Base-by-base conservation (phyloP, 64 coral and sea anemone species). In the Stylophora pistillata region DNA sequence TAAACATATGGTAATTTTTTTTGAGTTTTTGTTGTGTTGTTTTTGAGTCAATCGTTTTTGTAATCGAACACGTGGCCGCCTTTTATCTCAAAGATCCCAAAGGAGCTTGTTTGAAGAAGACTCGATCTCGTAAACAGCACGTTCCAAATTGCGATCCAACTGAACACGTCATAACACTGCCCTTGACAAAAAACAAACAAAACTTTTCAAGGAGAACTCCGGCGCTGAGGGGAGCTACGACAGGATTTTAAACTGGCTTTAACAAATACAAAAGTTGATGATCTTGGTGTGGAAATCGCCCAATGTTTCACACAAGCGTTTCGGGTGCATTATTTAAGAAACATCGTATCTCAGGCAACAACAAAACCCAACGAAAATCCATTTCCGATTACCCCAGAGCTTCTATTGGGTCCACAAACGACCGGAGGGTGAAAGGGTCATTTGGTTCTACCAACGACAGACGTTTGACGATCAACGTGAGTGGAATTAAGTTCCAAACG, bases 401-500 rank as follows among this genome's bases (percentile, higher is more conserved):
- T 25, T 84, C 80, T n/a, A 84, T 84, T 53, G 80, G 33, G 33
- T 84, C 80, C 0, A 63, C 60, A 84, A 63, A 62, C 61, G 25
- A 37, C 61, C 66, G 30, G 80, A 60, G 18, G 10, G 80, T 34
- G 65, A 84, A 41, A 21, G 61, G 28, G 18, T 84, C 75, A 56
- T 56, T 78, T 26, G 53, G 10, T 3, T 78, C 80, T 10, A 61
- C 86, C 31, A 91, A 61, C 32, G 95, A 97, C 76, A 72, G 64
- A 68, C 62, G 91, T 27, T 77, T 97, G 15, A 78, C 86, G 13
- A 82, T 99, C 27, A 99, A 99, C 86, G 97, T 99, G 6, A 99
- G 97, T 71, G 97, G 97, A 5, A 80, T 85, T 54, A 74, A 71
- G 26, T 99, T 95, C 86, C 80, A 93, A 86, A 99, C 97, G 18